A percentile compares a stretch with the other conserved stretches of the same genome.
Evolutionary conservation across 2,797 vertebrate genomes (phyloP).

Genomic region (Cottoperca gobio): DNA sequence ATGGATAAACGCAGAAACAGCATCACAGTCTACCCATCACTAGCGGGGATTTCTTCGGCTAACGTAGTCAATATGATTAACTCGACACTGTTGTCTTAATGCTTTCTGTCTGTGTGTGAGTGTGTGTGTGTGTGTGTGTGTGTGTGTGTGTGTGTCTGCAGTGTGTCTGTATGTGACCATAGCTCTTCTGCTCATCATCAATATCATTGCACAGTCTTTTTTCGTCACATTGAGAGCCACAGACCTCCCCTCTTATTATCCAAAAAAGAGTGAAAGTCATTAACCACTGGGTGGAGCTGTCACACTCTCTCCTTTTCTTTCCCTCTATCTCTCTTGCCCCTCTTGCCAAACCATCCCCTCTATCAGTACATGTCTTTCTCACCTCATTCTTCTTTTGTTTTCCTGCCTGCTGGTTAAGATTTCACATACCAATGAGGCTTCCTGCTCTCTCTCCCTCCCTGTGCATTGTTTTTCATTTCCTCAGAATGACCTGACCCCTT

Average conservation of each 20-base stretch:
- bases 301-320: slow-evolving; percentile 66
- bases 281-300: slow-evolving; percentile 85
- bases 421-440: slow-evolving; percentile 43
- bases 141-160: background rate
- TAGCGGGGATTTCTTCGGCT: background rate
- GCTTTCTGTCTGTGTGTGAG: background rate
- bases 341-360: slow-evolving; percentile 32
- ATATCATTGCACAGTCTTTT: slow-evolving; percentile 15
- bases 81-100: background rate
- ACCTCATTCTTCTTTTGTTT: slow-evolving; percentile 47
- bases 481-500: slow-evolving; percentile 16
- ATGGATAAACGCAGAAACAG: background rate
- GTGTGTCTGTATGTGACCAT: background rate
- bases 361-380: slow-evolving; percentile 45
- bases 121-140: slow-evolving; percentile 9
- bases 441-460: slow-evolving; percentile 1
- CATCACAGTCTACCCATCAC: background rate
- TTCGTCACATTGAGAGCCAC: slow-evolving; percentile 13
- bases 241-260: slow-evolving; percentile 18
- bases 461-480: slow-evolving; percentile 23
- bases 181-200: background rate
- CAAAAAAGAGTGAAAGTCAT: slow-evolving; percentile 31
- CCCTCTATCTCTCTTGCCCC: slow-evolving; percentile 57
- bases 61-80: background rate
- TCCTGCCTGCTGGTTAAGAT: slow-evolving; percentile 43